phyloP scores from a whole-genome alignment of 2,888 invertebrate genomes.

The Tigriopus californicus region DNA sequence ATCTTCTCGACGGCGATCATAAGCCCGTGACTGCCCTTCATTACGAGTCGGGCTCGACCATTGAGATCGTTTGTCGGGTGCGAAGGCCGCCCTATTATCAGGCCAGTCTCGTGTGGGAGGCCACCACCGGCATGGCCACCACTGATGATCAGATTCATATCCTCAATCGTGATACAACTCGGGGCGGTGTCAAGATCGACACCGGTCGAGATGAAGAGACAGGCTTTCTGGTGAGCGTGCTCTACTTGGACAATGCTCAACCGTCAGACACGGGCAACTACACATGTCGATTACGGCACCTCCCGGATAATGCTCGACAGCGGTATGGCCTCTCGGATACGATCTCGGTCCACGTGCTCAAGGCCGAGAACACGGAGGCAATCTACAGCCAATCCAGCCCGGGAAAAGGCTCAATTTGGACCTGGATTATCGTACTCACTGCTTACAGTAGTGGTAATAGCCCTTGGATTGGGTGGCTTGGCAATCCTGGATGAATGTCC shows the following conservation, averaged over 20 bases:
- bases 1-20: constrained; percentile 5
- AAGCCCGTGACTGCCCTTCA: constrained; percentile 6
- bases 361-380: constrained; percentile 9
- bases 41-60: constrained; percentile 8
- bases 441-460: no score
- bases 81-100: not conserved
- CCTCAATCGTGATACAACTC: not conserved
- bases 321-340: not conserved
- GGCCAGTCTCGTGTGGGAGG: not conserved
- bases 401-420: no score
- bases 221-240: not conserved
- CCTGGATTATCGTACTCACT: no score
- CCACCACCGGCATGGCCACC: not conserved
- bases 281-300: constrained; percentile 1
- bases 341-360: constrained; percentile 3
- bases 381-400: not conserved
- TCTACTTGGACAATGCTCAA: not conserved
- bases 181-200: constrained; percentile 8
- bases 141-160: not conserved
- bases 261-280: constrained; percentile 9
- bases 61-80: constrained; percentile 5
- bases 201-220: not conserved
- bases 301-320: not conserved
- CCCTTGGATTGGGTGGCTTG: no score
- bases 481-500: no score